A percentile compares a stretch with the other conserved stretches of the same genome.
Conservation (phyloP, 2,888 invertebrate genomes). For the Cabera pusaria region DNA sequence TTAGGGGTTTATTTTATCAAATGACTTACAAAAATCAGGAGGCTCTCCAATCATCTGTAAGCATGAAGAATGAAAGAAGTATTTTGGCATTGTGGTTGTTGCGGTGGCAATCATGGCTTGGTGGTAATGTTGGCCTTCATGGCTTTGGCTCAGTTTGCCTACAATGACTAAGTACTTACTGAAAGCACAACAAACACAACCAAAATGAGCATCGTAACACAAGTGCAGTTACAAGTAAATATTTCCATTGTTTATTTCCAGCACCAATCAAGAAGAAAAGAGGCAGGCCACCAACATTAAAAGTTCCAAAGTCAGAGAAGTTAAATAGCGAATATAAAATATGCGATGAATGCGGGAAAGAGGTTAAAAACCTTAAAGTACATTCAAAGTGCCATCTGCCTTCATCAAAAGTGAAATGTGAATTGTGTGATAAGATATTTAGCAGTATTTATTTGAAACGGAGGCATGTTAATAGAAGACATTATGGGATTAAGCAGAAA, state of each 20-base stretch:
- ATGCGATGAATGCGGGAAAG: slow-evolving; percentile 67
- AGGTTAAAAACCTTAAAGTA: slow-evolving; percentile 52
- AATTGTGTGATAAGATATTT: slow-evolving; percentile 58
- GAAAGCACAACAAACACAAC: too few relatives aligned
- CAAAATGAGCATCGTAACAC: too few relatives aligned
- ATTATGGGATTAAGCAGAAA: slow-evolving; percentile 57
- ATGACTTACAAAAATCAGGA: too few relatives aligned
- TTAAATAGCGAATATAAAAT: slow-evolving; percentile 38
- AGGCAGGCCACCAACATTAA: slow-evolving; percentile 35
- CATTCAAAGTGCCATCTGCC: slow-evolving; percentile 53
- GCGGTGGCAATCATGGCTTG: too few relatives aligned
- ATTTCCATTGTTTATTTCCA: slow-evolving; percentile 23
- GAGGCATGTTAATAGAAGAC: slow-evolving; percentile 60
- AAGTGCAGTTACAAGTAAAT: too few relatives aligned
- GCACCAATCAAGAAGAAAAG: slow-evolving; percentile 34
- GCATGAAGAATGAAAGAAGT: too few relatives aligned
- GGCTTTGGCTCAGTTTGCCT: too few relatives aligned
- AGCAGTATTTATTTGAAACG: slow-evolving; percentile 42
- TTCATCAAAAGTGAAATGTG: slow-evolving; percentile 45
- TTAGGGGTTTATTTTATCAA: too few relatives aligned
- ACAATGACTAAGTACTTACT: too few relatives aligned
- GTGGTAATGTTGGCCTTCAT: too few relatives aligned
- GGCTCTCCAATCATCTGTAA: too few relatives aligned
- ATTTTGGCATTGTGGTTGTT: too few relatives aligned
- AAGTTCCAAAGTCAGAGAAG: slow-evolving; percentile 16